Evolutionary conservation across 2,113 vertebrate genomes (phyloP).

Genomic region (Thryonomys swinderianus): DNA sequence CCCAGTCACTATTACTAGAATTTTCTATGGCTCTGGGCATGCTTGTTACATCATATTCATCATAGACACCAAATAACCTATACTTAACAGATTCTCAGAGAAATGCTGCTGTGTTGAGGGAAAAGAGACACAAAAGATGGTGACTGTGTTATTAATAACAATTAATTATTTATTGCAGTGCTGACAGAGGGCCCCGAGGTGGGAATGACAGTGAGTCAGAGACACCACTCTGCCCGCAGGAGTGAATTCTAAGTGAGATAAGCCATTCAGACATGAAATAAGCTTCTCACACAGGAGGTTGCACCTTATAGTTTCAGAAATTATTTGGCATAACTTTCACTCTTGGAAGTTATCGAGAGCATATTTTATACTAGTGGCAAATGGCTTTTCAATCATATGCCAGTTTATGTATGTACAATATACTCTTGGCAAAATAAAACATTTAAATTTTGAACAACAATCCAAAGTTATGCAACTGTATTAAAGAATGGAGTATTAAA

Average conservation of each 20-base stretch:
- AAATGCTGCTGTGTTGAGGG: neutral
- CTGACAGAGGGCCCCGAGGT: neutral
- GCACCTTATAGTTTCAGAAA: conserved; percentile 9
- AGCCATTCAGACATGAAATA: conserved; percentile 10
- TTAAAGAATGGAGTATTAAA: conserved; percentile 1
- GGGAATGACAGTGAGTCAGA: neutral
- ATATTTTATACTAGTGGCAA: neutral
- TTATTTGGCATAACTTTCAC: neutral
- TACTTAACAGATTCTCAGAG: neutral
- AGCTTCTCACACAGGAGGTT: neutral
- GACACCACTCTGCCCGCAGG: neutral
- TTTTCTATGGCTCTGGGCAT: neutral
- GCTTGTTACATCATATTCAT: neutral
- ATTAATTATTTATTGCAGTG: conserved; percentile 65
- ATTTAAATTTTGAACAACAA: neutral
- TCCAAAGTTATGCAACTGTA: neutral
- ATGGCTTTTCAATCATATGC: neutral
- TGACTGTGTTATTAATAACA: conserved; percentile 55
- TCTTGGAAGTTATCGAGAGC: neutral
- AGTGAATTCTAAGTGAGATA: neutral
- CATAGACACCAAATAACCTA: neutral
- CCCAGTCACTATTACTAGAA: neutral
- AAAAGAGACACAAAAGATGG: neutral
- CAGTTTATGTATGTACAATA: neutral
- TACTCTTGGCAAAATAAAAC: neutral